These are phyloP conservation scores for Drosophila arawakana DNA, from an alignment of 1,140 invertebrate genomes.

Conservation along the genomic window DNA sequence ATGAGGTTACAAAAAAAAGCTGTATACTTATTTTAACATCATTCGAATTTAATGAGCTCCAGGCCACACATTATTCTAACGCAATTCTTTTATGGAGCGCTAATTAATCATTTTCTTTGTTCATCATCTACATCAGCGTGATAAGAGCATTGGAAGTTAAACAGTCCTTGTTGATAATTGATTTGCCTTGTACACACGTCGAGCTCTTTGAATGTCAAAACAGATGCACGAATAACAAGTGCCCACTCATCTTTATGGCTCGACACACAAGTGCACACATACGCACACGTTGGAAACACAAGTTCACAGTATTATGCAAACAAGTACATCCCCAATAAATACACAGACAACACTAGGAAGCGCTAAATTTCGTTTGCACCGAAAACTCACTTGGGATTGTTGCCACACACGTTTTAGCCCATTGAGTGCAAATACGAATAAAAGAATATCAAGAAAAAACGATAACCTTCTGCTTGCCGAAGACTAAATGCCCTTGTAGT, in stretches of 20 bases:
- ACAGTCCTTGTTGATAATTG: constrained; percentile 48
- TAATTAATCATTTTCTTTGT: constrained; percentile 36
- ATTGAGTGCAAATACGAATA: constrained; percentile 36
- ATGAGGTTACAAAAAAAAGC: constrained; percentile 46
- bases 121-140: constrained; percentile 2
- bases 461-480: no score
- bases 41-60: constrained; percentile 35
- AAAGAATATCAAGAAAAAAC: background rate
- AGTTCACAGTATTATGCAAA: constrained; percentile 1
- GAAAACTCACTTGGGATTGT: constrained; percentile 70
- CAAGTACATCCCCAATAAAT: constrained; percentile 14
- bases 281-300: background rate
- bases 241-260: constrained; percentile 72
- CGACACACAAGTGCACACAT: constrained; percentile 24
- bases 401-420: constrained; percentile 52
- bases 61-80: constrained; percentile 1
- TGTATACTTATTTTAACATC: constrained; percentile 16
- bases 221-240: constrained; percentile 63
- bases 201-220: constrained; percentile 36
- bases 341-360: constrained; percentile 35
- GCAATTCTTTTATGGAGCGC: background rate
- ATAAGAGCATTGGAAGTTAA: constrained; percentile 6
- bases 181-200: constrained; percentile 46
- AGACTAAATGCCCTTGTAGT: no score
- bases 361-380: constrained; percentile 44